Conservation (phyloP, 1,140 invertebrate species). For the Aricia agestis region DNA sequence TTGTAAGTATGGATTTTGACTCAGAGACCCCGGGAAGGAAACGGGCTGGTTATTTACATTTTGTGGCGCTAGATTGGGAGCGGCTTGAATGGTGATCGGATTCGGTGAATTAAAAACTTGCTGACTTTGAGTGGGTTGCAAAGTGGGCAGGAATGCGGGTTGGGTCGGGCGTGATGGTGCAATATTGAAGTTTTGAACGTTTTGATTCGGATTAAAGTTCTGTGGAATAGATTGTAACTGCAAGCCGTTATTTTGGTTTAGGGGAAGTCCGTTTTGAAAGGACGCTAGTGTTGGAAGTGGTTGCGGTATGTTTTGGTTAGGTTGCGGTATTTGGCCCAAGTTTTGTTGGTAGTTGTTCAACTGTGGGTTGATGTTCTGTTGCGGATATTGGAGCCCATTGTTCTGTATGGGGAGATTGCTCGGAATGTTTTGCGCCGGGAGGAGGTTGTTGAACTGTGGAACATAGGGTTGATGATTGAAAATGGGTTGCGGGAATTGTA, state of each 20-base stretch:
- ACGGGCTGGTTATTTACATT: constrained; percentile 38
- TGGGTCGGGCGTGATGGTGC: constrained; percentile 60
- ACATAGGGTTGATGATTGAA: constrained; percentile 55
- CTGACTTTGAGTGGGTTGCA: constrained; percentile 50
- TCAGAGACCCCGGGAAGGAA: constrained; percentile 61
- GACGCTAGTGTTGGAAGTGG: constrained; percentile 51
- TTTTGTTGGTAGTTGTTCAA: constrained; percentile 54
- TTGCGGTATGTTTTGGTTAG: constrained; percentile 54
- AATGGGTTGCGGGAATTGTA: constrained; percentile 56
- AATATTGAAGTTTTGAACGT: constrained; percentile 45
- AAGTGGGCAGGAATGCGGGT: constrained; percentile 65
- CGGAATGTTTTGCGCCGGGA: constrained; percentile 48
- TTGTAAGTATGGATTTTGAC: constrained; percentile 71
- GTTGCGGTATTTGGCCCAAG: constrained; percentile 43
- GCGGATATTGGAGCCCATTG: constrained; percentile 50
- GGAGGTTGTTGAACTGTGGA: constrained; percentile 55
- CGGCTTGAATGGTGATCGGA: constrained; percentile 62
- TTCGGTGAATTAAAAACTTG: constrained; percentile 51
- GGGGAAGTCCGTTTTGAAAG: constrained; percentile 40
- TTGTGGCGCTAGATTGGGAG: constrained; percentile 57
- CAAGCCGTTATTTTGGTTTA: constrained; percentile 32
- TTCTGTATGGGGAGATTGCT: constrained; percentile 43
- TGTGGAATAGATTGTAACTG: constrained; percentile 42
- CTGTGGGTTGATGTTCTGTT: constrained; percentile 36
- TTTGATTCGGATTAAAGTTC: constrained; percentile 46